A percentile compares a stretch with the other conserved stretches of the same genome.
Evolutionary conservation across 2,113 vertebrate genomes (phyloP).

Genomic region (Echinops telfairi): DNA sequence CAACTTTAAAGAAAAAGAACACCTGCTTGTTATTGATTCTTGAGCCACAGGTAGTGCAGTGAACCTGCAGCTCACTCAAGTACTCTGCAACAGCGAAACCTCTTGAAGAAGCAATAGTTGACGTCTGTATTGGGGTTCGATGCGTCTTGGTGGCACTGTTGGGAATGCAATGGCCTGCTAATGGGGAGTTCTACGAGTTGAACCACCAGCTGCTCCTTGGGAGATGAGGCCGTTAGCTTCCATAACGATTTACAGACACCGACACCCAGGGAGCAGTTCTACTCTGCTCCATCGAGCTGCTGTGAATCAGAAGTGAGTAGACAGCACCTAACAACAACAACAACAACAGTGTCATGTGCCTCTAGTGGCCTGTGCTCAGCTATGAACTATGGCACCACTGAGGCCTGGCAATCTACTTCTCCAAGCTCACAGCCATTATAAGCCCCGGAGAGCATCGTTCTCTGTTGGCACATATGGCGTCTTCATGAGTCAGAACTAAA

Average conservation of each 20-base stretch:
- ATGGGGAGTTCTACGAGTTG: too few relatives aligned
- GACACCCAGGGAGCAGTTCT: too few relatives aligned
- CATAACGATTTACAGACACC: too few relatives aligned
- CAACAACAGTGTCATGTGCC: neutral
- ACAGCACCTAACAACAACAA: too few relatives aligned
- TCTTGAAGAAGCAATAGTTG: slow-evolving; percentile 27
- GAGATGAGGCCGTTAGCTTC: too few relatives aligned
- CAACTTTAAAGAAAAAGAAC: slow-evolving; percentile 50
- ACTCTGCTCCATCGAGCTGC: too few relatives aligned
- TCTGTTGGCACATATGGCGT: neutral
- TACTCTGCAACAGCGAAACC: neutral
- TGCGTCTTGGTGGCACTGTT: too few relatives aligned
- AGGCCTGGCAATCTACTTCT: neutral
- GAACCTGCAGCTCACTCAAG: neutral
- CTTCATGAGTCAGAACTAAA: neutral
- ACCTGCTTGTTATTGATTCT: slow-evolving; percentile 53
- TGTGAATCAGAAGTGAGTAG: too few relatives aligned
- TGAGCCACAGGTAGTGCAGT: neutral
- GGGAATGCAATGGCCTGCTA: too few relatives aligned
- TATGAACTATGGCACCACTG: neutral
- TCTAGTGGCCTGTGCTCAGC: neutral
- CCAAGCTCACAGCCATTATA: neutral
- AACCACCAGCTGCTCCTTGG: too few relatives aligned
- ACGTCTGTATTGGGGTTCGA: neutral
- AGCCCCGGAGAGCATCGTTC: neutral